Conservation (phyloP, 1,140 invertebrate species). For the Leptonema lineaticorne region DNA sequence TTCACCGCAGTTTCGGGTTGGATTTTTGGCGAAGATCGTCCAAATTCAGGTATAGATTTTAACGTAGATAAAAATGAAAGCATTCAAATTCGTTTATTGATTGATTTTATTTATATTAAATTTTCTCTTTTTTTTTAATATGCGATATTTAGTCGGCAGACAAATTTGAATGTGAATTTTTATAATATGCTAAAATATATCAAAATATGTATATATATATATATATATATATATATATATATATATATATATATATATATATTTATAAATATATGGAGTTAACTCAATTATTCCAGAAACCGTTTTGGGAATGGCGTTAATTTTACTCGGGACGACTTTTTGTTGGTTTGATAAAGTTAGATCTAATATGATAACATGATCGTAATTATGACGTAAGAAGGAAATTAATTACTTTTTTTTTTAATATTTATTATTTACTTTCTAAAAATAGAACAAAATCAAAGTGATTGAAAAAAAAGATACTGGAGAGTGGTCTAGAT, state of each 20-base stretch:
- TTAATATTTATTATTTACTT: not conserved
- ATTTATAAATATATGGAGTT: not conserved
- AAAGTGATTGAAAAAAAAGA: no score
- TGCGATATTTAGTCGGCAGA: not conserved
- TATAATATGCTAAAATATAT: not conserved
- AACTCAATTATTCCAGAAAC: conserved; percentile 46
- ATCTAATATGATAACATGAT: not conserved
- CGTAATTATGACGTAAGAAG: not conserved
- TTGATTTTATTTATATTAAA: not conserved
- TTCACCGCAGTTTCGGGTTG: conserved; percentile 63
- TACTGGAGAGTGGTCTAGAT: no score
- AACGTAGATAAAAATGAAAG: no score
- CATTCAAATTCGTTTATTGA: not conserved
- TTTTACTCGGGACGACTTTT: conserved; percentile 48
- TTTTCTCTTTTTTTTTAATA: no score
- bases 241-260: not conserved
- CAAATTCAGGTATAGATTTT: conserved; percentile 49
- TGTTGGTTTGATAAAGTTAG: conserved; percentile 49
- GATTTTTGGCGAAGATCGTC: conserved; percentile 58
- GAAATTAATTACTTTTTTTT: not conserved
- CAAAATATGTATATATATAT: not conserved
- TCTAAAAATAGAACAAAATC: no score
- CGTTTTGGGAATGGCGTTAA: conserved; percentile 48
- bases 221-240: no score
- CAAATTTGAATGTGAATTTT: not conserved